These are phyloP conservation scores for Spizaetus ornatus DNA, from an alignment of 2,113 vertebrate genomes.

Conservation along the genomic window DNA sequence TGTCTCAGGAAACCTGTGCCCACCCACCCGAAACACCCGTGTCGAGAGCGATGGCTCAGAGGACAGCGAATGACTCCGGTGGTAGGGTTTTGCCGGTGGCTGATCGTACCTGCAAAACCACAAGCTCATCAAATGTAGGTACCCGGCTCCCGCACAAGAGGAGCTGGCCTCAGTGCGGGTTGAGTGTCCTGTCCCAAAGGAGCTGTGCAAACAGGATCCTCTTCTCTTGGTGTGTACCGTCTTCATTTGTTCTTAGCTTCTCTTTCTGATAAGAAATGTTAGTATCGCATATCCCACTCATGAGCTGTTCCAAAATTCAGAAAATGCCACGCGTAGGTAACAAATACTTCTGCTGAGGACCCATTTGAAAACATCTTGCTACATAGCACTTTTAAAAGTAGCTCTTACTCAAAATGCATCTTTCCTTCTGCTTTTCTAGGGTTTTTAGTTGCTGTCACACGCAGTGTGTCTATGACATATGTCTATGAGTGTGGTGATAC, in stretches of 20 bases:
- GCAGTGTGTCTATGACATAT: neutral
- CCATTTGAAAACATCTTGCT: neutral
- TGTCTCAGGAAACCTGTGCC: neutral
- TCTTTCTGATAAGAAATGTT: neutral
- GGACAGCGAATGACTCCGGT: accelerated
- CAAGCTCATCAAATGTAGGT: neutral
- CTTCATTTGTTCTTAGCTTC: no score
- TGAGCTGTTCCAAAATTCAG: neutral
- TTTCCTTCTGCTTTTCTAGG: neutral
- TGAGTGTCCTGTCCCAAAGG: neutral
- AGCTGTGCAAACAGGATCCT: neutral
- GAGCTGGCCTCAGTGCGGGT: no score
- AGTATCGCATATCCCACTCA: no score
- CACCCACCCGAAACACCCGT: neutral
- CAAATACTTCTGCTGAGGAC: neutral
- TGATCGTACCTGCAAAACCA: neutral
- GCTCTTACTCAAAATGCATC: neutral
- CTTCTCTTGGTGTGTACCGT: neutral
- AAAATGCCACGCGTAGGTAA: neutral
- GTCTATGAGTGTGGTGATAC: no score
- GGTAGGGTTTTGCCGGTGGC: neutral
- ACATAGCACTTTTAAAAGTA: neutral
- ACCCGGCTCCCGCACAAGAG: neutral
- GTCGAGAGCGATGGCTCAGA: neutral
- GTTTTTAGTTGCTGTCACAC: neutral